Evolutionary conservation across 2,797 vertebrate genomes (phyloP), one percentile per base, ranked within the genome.

Genomic region (Microtus obscurus): DNA sequence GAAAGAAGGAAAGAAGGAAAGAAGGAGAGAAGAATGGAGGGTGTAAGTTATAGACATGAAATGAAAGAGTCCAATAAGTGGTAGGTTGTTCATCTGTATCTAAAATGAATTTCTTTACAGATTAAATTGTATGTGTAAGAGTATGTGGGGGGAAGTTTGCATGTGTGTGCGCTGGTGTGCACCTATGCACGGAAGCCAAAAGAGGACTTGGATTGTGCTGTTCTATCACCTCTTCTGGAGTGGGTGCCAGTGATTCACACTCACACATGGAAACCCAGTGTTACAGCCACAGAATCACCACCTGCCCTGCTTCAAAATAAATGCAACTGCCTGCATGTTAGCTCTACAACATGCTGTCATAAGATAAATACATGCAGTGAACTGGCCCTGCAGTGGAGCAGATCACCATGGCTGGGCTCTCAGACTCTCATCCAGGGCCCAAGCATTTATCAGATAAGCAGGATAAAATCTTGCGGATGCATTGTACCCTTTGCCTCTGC

Each of bases 301-400:
- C 29, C 10, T 21, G 1, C 9, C 65, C 2, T 17, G 12, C 81
- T 71, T 27, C 45, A n/a, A 74, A 79, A 17, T 21, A 21, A n/a
- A 59, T 29, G 34, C 69, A 45, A 27, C 8, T 29, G 23, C 9
- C 25, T 40, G 12, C 37, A 45, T 34, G 5, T 27, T 8, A 65
- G n/a, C 12, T 34, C 17, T 7, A 19, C 27, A 5, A 16, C 12
- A 31, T 11, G 45, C 25, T 34, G 19, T n/a, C 48, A 25, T 40
- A 19, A 53, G 45, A 78, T 25, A 25, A 29, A 19, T 19, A 13
- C 4, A 17, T 12, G 13, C 7, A 27, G 37, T 74, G 14, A 51
- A 40, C 27, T 65, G 23, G 17, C 12, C 29, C 1, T 0, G 0
- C 1, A 3, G 34, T 63, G 17, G n/a, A 40, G 19, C n/a, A 4